A percentile compares a stretch with the other conserved stretches of the same genome.
Conservation (phyloP, 2,888 invertebrate genomes). For the Lithophane leautieri region DNA sequence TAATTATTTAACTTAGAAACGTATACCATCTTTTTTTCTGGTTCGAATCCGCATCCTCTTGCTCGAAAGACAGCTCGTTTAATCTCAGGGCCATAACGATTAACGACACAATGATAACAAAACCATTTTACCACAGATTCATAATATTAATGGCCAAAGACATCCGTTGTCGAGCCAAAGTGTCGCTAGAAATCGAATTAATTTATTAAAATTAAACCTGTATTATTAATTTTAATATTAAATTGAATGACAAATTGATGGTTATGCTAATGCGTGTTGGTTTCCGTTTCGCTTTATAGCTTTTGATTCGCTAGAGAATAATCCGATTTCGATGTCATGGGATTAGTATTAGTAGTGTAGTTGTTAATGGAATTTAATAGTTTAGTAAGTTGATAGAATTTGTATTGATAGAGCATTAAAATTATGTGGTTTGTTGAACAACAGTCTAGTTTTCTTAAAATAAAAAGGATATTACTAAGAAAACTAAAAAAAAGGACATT, state of each 20-base stretch:
- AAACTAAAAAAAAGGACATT: too few relatives aligned
- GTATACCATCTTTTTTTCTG: too few relatives aligned
- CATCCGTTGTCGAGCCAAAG: constrained; percentile 36
- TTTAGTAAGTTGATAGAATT: constrained; percentile 23
- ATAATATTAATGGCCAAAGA: constrained; percentile 42
- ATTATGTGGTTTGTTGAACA: constrained; percentile 1
- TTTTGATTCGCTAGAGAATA: constrained; percentile 42
- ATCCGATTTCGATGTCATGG: constrained; percentile 27
- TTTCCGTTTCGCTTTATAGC: constrained; percentile 40
- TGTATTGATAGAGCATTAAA: background rate
- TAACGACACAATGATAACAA: constrained; percentile 4
- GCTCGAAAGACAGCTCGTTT: background rate
- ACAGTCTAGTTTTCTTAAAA: too few relatives aligned
- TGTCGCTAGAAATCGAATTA: constrained; percentile 50
- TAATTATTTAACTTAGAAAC: too few relatives aligned
- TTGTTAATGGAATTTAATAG: constrained; percentile 8
- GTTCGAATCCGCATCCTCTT: background rate
- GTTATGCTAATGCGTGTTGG: constrained; percentile 40
- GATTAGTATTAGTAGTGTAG: background rate
- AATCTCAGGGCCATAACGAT: background rate
- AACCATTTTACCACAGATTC: constrained; percentile 2
- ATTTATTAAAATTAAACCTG: constrained; percentile 52
- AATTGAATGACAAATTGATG: constrained; percentile 61
- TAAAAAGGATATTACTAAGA: too few relatives aligned
- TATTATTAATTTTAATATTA: constrained; percentile 53